Evolutionary conservation across 1,140 invertebrate species (phyloP).

Genomic region (Drosophila gunungcola): DNA sequence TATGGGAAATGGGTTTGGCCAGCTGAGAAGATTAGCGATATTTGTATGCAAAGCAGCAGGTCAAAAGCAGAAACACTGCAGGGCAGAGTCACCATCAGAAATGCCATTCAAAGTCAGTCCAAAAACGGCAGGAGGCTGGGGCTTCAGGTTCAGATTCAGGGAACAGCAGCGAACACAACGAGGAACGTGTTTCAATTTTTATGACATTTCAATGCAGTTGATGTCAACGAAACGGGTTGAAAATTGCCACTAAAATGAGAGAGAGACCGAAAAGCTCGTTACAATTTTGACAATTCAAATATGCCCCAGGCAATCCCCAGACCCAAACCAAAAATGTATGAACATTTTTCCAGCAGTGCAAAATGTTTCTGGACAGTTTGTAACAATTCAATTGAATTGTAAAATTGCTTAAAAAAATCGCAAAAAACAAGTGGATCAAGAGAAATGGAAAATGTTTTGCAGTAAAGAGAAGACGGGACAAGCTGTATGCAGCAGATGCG

Average conservation of each 20-base stretch:
- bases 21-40: conserved; percentile 63
- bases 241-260: conserved; percentile 32
- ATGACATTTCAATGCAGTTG: conserved; percentile 82
- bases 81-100: conserved; percentile 36
- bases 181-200: conserved; percentile 79
- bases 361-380: conserved; percentile 69
- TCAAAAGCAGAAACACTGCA: conserved; percentile 36
- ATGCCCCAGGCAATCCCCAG: conserved; percentile 41
- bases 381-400: conserved; percentile 75
- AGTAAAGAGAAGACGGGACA: conserved; percentile 2
- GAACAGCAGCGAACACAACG: conserved; percentile 28
- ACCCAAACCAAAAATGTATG: conserved; percentile 21
- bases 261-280: conserved; percentile 53
- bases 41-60: conserved; percentile 77
- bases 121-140: conserved; percentile 14
- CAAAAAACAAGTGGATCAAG: conserved; percentile 17
- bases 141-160: neutral
- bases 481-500: conserved; percentile 26
- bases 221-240: conserved; percentile 69
- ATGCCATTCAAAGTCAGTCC: conserved; percentile 57
- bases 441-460: conserved; percentile 2
- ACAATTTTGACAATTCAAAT: conserved; percentile 80
- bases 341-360: conserved; percentile 16
- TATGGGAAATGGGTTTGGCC: conserved; percentile 3
- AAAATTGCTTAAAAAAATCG: conserved; percentile 34